Evolutionary conservation across 2,113 vertebrate species (phyloP).

Genomic region (Esox niger): DNA sequence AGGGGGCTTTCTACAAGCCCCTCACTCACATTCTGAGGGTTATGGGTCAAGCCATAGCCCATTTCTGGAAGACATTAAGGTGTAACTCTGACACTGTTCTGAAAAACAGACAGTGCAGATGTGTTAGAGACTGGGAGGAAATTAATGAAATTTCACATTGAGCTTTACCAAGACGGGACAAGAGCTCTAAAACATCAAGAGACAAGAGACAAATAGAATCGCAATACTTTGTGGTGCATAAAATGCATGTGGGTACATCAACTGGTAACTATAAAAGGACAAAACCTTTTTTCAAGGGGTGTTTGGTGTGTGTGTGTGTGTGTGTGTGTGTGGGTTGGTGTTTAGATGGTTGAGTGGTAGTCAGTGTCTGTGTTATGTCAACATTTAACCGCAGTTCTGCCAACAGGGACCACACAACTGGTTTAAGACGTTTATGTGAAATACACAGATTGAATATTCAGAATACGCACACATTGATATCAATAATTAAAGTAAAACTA

Average conservation of each 20-base stretch:
- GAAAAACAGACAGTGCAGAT: background rate
- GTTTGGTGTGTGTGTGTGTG: slow-evolving; percentile 3
- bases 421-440: no score
- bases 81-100: background rate
- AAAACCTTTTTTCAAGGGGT: background rate
- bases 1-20: slow-evolving; percentile 43
- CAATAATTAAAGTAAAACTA: no score
- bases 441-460: no score
- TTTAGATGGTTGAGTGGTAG: slow-evolving; percentile 23
- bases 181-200: background rate
- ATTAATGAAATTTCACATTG: background rate
- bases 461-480: no score
- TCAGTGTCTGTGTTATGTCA: slow-evolving; percentile 33
- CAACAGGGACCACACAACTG: slow-evolving; percentile 40
- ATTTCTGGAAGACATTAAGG: background rate
- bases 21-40: slow-evolving; percentile 16
- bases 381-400: slow-evolving; percentile 30
- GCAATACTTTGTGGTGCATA: background rate
- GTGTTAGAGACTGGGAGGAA: background rate
- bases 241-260: background rate
- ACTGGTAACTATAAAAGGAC: slow-evolving; percentile 4
- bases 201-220: slow-evolving; percentile 3
- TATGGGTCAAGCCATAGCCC: slow-evolving; percentile 35
- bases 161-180: no score
- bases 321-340: background rate